A percentile compares a stretch with the other conserved stretches of the same genome.
Conservation (phyloP, 1,140 invertebrate genomes). For the Drosophila parvula region DNA sequence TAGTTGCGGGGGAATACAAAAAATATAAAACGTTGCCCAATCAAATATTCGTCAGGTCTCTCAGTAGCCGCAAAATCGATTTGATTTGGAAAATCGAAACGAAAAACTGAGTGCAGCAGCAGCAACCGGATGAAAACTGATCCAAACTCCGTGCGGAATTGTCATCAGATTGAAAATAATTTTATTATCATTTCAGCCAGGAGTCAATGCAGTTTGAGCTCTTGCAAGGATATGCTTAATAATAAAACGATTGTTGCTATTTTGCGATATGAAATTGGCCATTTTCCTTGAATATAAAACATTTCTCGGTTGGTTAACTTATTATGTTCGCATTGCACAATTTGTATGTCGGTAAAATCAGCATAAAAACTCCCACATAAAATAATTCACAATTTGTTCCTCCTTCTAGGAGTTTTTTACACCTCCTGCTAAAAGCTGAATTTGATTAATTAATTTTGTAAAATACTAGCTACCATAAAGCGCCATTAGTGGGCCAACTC, state of each 20-base stretch:
- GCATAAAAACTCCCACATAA: background rate
- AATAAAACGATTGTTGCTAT: background rate
- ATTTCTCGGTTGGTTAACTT: background rate
- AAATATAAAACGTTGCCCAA: slow-evolving; percentile 16
- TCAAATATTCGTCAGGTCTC: slow-evolving; percentile 41
- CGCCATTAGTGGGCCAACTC: background rate
- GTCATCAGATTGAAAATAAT: background rate
- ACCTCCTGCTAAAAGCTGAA: background rate
- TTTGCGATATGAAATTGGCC: background rate
- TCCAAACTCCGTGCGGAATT: slow-evolving; percentile 13
- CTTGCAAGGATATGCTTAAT: background rate
- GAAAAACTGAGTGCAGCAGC: background rate
- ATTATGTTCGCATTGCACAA: background rate
- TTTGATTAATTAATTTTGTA: slow-evolving; percentile 39
- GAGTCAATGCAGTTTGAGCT: slow-evolving; percentile 9
- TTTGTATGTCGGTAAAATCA: background rate
- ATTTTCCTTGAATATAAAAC: no score
- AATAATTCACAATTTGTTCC: background rate
- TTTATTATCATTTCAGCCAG: slow-evolving; percentile 6
- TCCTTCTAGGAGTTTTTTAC: background rate
- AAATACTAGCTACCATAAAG: slow-evolving; percentile 14
- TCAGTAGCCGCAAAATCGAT: slow-evolving; percentile 32
- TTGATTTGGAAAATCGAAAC: slow-evolving; percentile 17
- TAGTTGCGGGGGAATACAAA: slow-evolving; percentile 9
- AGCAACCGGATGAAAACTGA: slow-evolving; percentile 1